Percentiles rank a stretch among this genome's conserved stretches.
These are phyloP conservation scores for Stegana nigrithorax DNA, from an alignment of 2,888 invertebrate species.

Conservation along the genomic window DNA sequence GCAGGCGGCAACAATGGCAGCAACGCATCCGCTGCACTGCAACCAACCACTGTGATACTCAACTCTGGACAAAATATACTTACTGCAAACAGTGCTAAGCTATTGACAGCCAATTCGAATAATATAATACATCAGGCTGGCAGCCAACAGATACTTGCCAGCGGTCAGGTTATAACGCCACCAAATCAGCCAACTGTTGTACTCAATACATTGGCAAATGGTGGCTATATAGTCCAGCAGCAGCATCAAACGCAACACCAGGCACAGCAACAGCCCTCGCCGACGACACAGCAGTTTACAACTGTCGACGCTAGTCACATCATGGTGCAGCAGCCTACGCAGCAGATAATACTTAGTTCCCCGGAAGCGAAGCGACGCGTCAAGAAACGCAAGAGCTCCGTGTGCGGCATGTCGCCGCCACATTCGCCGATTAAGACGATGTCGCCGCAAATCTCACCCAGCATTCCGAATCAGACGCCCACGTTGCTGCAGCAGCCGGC, in stretches of 20 bases:
- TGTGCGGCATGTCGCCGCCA: constrained; percentile 50
- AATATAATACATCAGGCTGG: constrained; percentile 46
- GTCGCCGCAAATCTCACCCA: constrained; percentile 67
- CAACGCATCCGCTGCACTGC: constrained; percentile 21
- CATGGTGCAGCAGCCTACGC: constrained; percentile 75
- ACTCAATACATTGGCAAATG: constrained; percentile 35
- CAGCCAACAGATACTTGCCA: constrained; percentile 40
- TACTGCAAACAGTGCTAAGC: constrained; percentile 43
- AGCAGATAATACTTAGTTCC: constrained; percentile 77
- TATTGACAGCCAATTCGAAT: constrained; percentile 45
- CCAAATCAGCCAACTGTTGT: constrained; percentile 19
- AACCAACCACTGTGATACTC: constrained; percentile 54
- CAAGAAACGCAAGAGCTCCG: constrained; percentile 79
- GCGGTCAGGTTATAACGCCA: constrained; percentile 37
- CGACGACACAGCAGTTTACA: constrained; percentile 56
- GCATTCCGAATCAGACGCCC: constrained; percentile 62
- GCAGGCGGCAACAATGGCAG: constrained; percentile 22
- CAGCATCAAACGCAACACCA: constrained; percentile 20
- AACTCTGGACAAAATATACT: constrained; percentile 53
- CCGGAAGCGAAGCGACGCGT: constrained; percentile 75
- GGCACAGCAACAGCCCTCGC: constrained; percentile 23
- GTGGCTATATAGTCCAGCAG: constrained; percentile 45
- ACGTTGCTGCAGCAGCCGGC: constrained; percentile 45
- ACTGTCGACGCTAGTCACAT: constrained; percentile 79
- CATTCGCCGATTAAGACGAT: constrained; percentile 55